Base-by-base conservation (phyloP, 1,140 invertebrate species). In the Babylonia areolata region DNA sequence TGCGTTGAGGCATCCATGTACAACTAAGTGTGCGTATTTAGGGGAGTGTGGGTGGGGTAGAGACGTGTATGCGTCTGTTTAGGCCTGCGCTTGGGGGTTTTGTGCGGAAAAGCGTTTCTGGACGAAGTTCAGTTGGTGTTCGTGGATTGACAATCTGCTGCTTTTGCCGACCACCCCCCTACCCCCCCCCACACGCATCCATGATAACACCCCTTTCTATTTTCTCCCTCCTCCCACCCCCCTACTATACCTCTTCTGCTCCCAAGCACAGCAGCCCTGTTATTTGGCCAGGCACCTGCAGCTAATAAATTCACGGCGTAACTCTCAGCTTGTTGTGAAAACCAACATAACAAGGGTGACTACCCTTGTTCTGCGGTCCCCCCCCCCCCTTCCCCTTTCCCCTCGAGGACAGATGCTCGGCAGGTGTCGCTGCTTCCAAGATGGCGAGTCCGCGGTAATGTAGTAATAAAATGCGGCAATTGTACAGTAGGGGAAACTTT, bases 391-490 rank as follows among this genome's bases (percentile, higher is more conserved):
- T 40, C n/a, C n/a, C n/a, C n/a, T n/a, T n/a, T n/a, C n/a, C n/a
- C n/a, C n/a, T n/a, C n/a, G n/a, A n/a, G n/a, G n/a, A n/a, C n/a
- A n/a, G 39, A 79, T 79, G 77, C 40, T 79, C 15, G 37, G 39
- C 77, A 79, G 77, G 77, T 79, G 77, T 42, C 77, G 77, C 40
- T 79, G 37, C 39, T 17, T 35, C n/a, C n/a, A n/a, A n/a, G n/a
- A n/a, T n/a, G n/a, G n/a, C n/a, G n/a, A n/a, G n/a, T n/a, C n/a
- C n/a, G n/a, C n/a, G n/a, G n/a, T n/a, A n/a, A n/a, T n/a, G n/a
- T n/a, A n/a, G n/a, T n/a, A n/a, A n/a, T n/a, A n/a, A n/a, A n/a
- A n/a, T n/a, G n/a, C n/a, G n/a, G n/a, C n/a, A n/a, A n/a, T n/a
- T n/a, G n/a, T n/a, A n/a, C n/a, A n/a, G n/a, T n/a, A n/a, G n/a